Evolutionary conservation across 2,797 vertebrate species (phyloP), one percentile per base, ranked within the genome.

Genomic region (Notolabrus celidotus): DNA sequence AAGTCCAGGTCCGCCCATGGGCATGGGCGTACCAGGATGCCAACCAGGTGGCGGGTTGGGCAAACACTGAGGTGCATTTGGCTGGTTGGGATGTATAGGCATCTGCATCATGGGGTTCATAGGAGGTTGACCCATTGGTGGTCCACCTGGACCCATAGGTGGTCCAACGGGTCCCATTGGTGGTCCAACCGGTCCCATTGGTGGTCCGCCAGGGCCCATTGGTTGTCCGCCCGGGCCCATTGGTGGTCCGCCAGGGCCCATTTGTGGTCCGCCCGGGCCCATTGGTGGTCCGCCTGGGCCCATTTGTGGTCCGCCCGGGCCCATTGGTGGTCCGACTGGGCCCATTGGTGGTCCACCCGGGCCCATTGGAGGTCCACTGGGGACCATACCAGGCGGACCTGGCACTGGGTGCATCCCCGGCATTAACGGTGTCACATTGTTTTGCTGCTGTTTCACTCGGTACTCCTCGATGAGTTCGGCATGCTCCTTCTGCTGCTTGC

Each of bases 401-500:
- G 91, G 94, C 79, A 96, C 80, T 15, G 94, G 89, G 45, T 95
- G 49, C 68, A 94, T 94, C 31, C 85, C 95, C 8, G 96, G 91
- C 84, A 97, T 93, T 15, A 94, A 79, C 9, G 96, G 94, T 10
- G 94, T 92, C 89, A 96, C 82, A 8, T 94, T 92, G 82, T 96
- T 95, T 80, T 97, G 96, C 82, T 98, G 96, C 81, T 98, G 97
- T 79, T 99, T 99, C 67, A 97, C 96, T 29, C 96, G 86, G 72
- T 99, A 99, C 56, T 99, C 98, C 79, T 99, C 98, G 19, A 99
- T 99, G 10, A 99, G 94, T 67, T 99, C 98, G 0, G 97, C 96
- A 1, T 99, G 98, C 70, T 99, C 98, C 56, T 99, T 99, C 92
- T 99, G 98, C 69, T 99, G 98, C 83, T 99, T 99, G 36, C 98